These are phyloP conservation scores for Ophraella communa DNA, from an alignment of 2,888 invertebrate species.

Conservation along the genomic window DNA sequence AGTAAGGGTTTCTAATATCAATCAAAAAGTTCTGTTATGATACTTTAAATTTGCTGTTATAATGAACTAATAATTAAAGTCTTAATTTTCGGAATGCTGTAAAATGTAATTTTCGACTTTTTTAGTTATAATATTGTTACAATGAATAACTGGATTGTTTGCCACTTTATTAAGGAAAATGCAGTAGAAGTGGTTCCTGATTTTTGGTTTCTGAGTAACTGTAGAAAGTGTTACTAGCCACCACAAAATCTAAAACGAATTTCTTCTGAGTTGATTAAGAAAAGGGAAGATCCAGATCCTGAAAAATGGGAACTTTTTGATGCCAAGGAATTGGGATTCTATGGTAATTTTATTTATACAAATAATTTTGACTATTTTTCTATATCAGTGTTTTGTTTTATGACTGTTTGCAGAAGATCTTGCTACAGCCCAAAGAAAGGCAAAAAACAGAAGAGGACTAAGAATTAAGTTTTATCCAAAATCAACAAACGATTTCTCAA, in stretches of 20 bases:
- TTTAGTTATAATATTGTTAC: neutral
- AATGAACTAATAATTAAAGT: neutral
- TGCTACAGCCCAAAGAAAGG: neutral
- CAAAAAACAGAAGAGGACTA: neutral
- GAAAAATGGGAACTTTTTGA: neutral
- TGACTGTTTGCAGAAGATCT: neutral
- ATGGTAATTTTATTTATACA: no score
- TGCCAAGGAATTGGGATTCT: neutral
- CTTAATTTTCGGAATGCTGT: neutral
- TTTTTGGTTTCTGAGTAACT: no score
- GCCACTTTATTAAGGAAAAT: no score
- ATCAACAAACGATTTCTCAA: no score
- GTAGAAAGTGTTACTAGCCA: neutral
- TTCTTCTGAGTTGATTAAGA: neutral
- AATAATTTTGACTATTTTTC: neutral
- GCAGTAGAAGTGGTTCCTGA: no score
- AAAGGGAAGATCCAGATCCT: neutral
- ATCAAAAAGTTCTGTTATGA: neutral
- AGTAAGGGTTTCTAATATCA: no score
- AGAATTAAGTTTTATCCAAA: neutral
- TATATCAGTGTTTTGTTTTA: neutral
- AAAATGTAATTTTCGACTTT: neutral
- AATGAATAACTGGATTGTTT: no score
- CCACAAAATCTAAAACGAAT: neutral
- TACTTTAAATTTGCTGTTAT: neutral